These are phyloP conservation scores for Halictus quadricinctus DNA, from an alignment of 2,888 invertebrate genomes.

Conservation along the genomic window DNA sequence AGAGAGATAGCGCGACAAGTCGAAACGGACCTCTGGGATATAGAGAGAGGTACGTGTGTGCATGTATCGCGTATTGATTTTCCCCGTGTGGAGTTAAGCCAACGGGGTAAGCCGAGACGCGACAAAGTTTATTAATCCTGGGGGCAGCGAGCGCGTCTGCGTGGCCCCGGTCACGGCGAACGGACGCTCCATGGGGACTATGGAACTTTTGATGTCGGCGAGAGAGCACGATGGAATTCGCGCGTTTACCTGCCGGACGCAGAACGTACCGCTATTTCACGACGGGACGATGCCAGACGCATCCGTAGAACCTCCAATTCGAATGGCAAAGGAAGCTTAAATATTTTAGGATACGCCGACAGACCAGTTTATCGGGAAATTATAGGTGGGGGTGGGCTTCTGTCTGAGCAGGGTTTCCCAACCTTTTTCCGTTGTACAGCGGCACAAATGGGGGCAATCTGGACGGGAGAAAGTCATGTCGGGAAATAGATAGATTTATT, in stretches of 20 bases:
- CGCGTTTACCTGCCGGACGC: background rate
- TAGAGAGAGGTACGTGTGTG: constrained; percentile 60
- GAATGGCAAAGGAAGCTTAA: background rate
- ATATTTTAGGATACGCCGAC: background rate
- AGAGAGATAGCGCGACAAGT: constrained; percentile 75
- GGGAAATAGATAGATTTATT: background rate
- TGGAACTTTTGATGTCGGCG: constrained; percentile 21
- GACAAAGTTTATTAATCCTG: constrained; percentile 74
- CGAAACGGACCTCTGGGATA: constrained; percentile 71
- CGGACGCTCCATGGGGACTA: constrained; percentile 24
- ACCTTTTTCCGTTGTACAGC: background rate
- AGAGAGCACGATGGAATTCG: background rate
- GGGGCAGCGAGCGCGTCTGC: constrained; percentile 63
- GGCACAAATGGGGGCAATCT: background rate
- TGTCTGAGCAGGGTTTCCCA: background rate
- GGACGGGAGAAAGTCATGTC: background rate
- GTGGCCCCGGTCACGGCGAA: constrained; percentile 47
- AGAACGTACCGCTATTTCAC: background rate
- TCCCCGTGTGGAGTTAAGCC: constrained; percentile 68
- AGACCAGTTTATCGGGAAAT: constrained; percentile 2
- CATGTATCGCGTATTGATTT: constrained; percentile 78
- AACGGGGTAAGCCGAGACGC: constrained; percentile 69
- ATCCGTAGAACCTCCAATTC: background rate
- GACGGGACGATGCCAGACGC: constrained; percentile 6
- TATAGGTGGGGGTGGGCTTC: constrained; percentile 1